Evolutionary conservation across 2,113 vertebrate genomes (phyloP), one percentile per base, ranked within the genome.

Genomic region (Illadopsis cleaveri): DNA sequence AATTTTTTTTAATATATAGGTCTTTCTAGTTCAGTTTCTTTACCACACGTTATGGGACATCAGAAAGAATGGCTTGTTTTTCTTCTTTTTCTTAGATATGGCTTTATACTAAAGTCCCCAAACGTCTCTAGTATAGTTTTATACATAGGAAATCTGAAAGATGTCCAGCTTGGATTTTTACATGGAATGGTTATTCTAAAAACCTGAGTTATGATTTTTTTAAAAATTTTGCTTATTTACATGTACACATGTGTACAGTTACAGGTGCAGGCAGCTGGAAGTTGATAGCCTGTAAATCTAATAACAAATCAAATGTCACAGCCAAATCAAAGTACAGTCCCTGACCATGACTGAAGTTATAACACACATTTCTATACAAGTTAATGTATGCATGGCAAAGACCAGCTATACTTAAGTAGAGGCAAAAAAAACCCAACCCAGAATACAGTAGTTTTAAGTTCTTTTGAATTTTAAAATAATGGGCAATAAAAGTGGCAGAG

Each of bases 281-380:
- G 15, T 19, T 53, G 10, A 15, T 31, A 51, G 33, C 47, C 54
- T 53, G 28, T 44, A 61, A 73, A 77, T 84, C 84, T 84, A 16
- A 8, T 50, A 37, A 53, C 54, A 70, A 86, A 94, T 85, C 40
- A 86, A 66, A 78, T 78, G 44, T 42, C 92, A 75, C 65, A 82
- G 27, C 35, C 33, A 62, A 81, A 68, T 58, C 40, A 91, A 84
- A 84, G 79, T 33, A 47, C 42, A 66, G 7, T 44, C 47, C 38
- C 31, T 87, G 57, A 27, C 27, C 56, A 60, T 64, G 65, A 60
- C 81, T 86, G 60, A 40, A 69, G 75, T 60, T 68, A 56, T 19
- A 64, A 56, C 40, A 42, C 33, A 28, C 9, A 65, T 69, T 37
- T 42, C 76, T 50, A 2, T 22, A 82, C 45, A 68, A 93, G 84